Percentiles rank a stretch among this genome's conserved stretches.
These are phyloP conservation scores for Polypterus bichir DNA, from an alignment of 2,113 vertebrate genomes.

Conservation along the genomic window DNA sequence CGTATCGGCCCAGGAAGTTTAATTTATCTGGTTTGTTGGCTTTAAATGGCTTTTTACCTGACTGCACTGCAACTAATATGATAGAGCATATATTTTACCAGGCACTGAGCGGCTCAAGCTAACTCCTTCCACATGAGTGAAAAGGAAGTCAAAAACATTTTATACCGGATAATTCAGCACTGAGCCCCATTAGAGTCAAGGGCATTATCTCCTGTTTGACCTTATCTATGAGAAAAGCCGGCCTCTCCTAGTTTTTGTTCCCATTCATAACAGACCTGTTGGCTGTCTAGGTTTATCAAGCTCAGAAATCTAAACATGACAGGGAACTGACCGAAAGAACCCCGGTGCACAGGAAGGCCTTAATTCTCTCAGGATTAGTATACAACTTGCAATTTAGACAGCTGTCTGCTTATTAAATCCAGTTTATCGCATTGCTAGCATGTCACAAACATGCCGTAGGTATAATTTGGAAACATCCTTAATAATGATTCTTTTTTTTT, in stretches of 20 bases:
- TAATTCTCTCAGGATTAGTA: slow-evolving; percentile 51
- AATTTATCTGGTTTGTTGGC: too few relatives aligned
- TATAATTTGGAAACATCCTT: background rate
- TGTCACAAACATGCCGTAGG: background rate
- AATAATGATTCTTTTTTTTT: too few relatives aligned
- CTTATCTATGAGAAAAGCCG: slow-evolving; percentile 48
- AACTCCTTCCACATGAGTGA: slow-evolving; percentile 41
- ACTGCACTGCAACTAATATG: too few relatives aligned
- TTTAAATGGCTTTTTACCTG: too few relatives aligned
- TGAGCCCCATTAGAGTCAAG: slow-evolving; percentile 51
- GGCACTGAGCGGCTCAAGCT: slow-evolving; percentile 26
- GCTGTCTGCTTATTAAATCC: slow-evolving; percentile 33
- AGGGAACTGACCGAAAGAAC: slow-evolving; percentile 36
- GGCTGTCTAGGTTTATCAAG: slow-evolving; percentile 48
- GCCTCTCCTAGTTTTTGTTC: slow-evolving; percentile 22
- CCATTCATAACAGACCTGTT: slow-evolving; percentile 58
- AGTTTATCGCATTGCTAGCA: background rate
- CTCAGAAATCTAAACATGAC: slow-evolving; percentile 52
- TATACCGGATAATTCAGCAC: slow-evolving; percentile 40
- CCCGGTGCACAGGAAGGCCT: slow-evolving; percentile 47
- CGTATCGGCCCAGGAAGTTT: too few relatives aligned
- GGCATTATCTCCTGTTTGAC: slow-evolving; percentile 49
- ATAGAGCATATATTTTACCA: background rate
- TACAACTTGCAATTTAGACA: slow-evolving; percentile 44
- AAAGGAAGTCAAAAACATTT: slow-evolving; percentile 40